Conservation (phyloP, 2,113 vertebrate genomes). For the Datnioides undecimradiatus region DNA sequence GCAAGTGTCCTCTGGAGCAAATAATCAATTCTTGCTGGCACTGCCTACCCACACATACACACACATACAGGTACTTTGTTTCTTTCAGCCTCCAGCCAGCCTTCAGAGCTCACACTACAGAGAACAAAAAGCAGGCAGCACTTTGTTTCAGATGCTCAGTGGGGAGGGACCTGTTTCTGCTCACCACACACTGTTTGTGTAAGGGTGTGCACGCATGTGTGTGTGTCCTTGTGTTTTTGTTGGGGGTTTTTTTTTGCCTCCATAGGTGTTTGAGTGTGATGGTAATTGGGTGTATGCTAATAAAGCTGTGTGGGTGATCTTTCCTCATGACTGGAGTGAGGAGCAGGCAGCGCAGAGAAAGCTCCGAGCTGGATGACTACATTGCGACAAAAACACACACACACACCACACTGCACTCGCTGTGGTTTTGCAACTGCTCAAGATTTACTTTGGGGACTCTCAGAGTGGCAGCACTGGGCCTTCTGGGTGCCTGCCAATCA, state of each 20-base stretch:
- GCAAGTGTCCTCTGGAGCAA: slow-evolving; percentile 50
- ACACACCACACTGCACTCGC: background rate
- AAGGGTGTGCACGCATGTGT: slow-evolving; percentile 20
- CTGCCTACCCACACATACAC: background rate
- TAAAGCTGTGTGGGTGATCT: slow-evolving; percentile 23
- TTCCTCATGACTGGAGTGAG: slow-evolving; percentile 24
- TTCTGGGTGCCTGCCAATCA: slow-evolving; percentile 39
- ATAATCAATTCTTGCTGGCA: slow-evolving; percentile 21
- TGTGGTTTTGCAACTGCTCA: slow-evolving; percentile 18
- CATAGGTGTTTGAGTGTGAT: slow-evolving; percentile 19
- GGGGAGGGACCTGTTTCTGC: slow-evolving; percentile 13
- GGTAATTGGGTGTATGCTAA: slow-evolving; percentile 26
- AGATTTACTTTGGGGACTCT: slow-evolving; percentile 8
- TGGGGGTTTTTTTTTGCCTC: too few species aligned
- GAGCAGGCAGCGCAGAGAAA: slow-evolving; percentile 4
- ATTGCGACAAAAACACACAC: slow-evolving; percentile 6
- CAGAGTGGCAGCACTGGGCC: background rate
- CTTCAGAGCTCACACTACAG: slow-evolving; percentile 40
- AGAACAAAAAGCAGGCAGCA: slow-evolving; percentile 55
- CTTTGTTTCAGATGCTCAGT: slow-evolving; percentile 52
- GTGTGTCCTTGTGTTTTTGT: slow-evolving; percentile 7
- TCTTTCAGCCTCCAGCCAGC: slow-evolving; percentile 51
- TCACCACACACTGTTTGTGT: background rate
- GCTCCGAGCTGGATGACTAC: slow-evolving; percentile 18
- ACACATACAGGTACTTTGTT: slow-evolving; percentile 28